phyloP scores from a whole-genome alignment of 2,888 invertebrate genomes.

The Coleophora flavipennella region DNA sequence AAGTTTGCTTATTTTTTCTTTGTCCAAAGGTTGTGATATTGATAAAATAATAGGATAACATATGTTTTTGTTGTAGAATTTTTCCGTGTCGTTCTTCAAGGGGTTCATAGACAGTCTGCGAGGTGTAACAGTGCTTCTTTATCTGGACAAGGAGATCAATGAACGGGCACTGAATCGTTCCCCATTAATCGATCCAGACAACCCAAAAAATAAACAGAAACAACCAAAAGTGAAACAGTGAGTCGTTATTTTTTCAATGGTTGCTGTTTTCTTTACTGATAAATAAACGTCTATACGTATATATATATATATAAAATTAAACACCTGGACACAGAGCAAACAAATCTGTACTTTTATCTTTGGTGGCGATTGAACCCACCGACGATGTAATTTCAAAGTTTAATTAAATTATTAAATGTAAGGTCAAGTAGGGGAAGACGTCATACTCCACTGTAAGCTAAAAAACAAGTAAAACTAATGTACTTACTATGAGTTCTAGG shows the following conservation, averaged over 20 bases:
- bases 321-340: too few species aligned
- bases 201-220: constrained; percentile 52
- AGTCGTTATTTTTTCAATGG: constrained; percentile 20
- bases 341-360: too few species aligned
- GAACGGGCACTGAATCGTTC: constrained; percentile 72
- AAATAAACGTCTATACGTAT: too few species aligned
- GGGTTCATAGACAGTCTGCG: constrained; percentile 86
- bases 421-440: too few species aligned
- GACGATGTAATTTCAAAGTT: too few species aligned
- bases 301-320: too few species aligned
- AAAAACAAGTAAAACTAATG: too few species aligned
- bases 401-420: too few species aligned
- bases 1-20: constrained; percentile 9
- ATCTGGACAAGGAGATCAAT: constrained; percentile 85
- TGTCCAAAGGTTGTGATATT: constrained; percentile 15
- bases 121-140: constrained; percentile 82
- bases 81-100: constrained; percentile 76
- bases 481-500: too few species aligned
- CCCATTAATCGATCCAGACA: constrained; percentile 60
- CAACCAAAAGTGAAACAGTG: constrained; percentile 68
- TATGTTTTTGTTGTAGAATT: constrained; percentile 67
- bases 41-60: constrained; percentile 13
- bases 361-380: too few species aligned
- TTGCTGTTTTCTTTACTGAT: too few species aligned
- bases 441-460: too few species aligned